Conservation (phyloP, 1,140 invertebrate species). For the Augochlora pura region DNA sequence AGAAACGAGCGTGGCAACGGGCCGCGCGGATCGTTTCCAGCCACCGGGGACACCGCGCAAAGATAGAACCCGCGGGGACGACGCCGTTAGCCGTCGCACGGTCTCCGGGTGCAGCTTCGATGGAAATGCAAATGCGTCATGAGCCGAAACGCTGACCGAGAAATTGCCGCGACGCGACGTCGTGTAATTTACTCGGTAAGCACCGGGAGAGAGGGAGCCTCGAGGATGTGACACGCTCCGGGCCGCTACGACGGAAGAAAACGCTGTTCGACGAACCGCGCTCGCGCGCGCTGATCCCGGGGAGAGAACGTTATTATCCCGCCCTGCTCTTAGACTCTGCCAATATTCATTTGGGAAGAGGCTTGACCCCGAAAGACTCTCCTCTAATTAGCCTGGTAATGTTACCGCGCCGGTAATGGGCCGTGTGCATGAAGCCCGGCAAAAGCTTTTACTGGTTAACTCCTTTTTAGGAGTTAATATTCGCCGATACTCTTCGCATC, state of each 20-base stretch:
- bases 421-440: no score
- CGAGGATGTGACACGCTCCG: no score
- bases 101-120: slow-evolving; percentile 7
- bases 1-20: neutral
- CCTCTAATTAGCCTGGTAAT: no score
- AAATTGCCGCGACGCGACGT: slow-evolving; percentile 2
- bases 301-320: no score
- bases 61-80: slow-evolving; percentile 16
- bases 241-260: neutral
- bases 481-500: no score
- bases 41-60: neutral
- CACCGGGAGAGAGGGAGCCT: neutral
- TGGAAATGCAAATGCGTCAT: slow-evolving; percentile 43
- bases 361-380: no score
- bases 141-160: slow-evolving; percentile 31
- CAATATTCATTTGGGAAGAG: no score
- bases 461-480: no score
- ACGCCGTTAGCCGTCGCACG: neutral
- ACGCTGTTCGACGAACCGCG: neutral
- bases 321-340: no score
- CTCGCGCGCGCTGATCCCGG: neutral
- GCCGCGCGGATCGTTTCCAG: slow-evolving; percentile 19
- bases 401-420: no score
- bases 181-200: neutral
- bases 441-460: no score